Evolutionary conservation across 1,140 invertebrate species (phyloP), one percentile per base, ranked within the genome.

Genomic region (Trichogramma pretiosum): DNA sequence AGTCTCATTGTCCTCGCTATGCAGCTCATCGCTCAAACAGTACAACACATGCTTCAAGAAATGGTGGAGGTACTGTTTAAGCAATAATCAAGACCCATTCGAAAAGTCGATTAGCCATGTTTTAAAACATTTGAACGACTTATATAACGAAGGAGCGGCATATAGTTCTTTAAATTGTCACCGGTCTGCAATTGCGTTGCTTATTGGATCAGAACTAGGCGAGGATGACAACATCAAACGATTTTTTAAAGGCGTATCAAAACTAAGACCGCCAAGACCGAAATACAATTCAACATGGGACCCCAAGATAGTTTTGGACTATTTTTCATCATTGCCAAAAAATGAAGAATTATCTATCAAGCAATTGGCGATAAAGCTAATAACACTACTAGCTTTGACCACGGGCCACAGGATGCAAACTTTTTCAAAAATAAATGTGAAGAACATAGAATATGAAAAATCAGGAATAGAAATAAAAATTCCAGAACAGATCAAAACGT

Each of bases 281-380:
- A 56, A 49, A 32, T 60, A 60, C 36, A 22, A 44, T 22, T 21
- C 19, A 1, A 57, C 52, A 9, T 62, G 56, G 56, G 50, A 62
- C 17, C 54, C 55, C 4, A 46, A 46, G 18, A 35, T 59, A 11
- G n/a, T n/a, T n/a, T n/a, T n/a, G n/a, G n/a, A n/a, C n/a, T n/a
- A n/a, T n/a, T n/a, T n/a, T n/a, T n/a, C 13, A 9, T 28, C 26
- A 28, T 9, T 7, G n/a, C 13, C 13, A 14, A 7, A 5, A 7
- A 9, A 9, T 14, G 33, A 34, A n/a, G 33, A 9, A 9, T 11
- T 14, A 34, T 11, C 13, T 5, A 7, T n/a, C 5, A 14, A 34
- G 13, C 26, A 28, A 1, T 7, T 28, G 13, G 7, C 7, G 7
- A 28, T 8, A 28, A 28, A 28, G 26, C 13, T 28, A 28, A 28